phyloP scores from a whole-genome alignment of 64 coral and sea anemone species.

The Anthopleura sola region DNA sequence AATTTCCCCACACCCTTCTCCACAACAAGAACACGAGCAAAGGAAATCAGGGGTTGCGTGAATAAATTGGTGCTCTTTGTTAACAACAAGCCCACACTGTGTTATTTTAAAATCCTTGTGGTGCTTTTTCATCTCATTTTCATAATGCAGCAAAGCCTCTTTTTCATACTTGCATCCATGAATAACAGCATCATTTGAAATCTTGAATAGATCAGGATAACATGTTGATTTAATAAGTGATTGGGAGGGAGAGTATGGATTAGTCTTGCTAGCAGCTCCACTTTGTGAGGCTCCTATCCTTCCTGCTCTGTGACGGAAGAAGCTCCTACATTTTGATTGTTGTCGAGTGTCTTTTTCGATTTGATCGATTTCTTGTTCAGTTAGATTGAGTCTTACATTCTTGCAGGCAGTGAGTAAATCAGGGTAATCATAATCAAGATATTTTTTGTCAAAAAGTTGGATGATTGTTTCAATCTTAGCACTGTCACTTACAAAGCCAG shows the following conservation, averaged over 20 bases:
- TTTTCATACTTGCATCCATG: constrained; percentile 51
- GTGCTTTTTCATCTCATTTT: constrained; percentile 29
- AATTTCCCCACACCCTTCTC: constrained; percentile 50
- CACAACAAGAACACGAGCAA: constrained; percentile 39
- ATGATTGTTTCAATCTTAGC: neutral
- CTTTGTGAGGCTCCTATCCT: neutral
- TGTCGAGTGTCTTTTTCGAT: neutral
- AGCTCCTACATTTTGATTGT: neutral
- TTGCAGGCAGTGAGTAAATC: neutral
- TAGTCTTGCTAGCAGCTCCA: neutral
- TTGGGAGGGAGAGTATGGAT: neutral
- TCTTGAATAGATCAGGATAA: constrained; percentile 37
- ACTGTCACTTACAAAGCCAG: neutral
- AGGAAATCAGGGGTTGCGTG: constrained; percentile 68
- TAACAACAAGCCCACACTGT: constrained; percentile 36
- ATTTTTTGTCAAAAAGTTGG: constrained; percentile 22
- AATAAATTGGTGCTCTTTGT: constrained; percentile 14
- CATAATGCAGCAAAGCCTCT: constrained; percentile 20
- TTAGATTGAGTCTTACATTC: neutral
- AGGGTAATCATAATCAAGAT: constrained; percentile 12
- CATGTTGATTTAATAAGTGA: neutral
- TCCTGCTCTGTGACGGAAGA: neutral
- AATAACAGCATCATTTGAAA: constrained; percentile 39
- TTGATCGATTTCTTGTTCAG: neutral
- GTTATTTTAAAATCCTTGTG: constrained; percentile 47